Conservation (phyloP, 2,888 invertebrate genomes). For the Cephus pulcher region DNA sequence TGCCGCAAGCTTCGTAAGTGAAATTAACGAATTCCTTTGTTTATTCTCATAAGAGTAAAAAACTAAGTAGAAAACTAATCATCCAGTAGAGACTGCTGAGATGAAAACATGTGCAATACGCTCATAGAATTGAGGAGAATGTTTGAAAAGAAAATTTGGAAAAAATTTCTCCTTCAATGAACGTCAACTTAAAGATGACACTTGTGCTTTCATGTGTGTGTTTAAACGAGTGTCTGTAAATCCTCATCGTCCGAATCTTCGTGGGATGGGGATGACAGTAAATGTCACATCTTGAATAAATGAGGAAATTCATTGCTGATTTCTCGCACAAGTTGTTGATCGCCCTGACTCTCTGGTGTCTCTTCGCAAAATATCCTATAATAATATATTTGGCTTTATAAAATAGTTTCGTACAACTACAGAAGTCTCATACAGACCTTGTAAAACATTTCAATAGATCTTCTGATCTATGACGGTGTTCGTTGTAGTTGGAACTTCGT, state of each 20-base stretch:
- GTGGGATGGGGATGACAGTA: slow-evolving; percentile 45
- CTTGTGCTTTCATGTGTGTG: neutral
- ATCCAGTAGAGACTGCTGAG: neutral
- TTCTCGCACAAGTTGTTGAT: slow-evolving; percentile 82
- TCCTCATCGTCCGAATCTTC: slow-evolving; percentile 48
- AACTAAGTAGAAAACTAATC: no score
- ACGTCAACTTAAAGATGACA: neutral
- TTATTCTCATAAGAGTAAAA: no score
- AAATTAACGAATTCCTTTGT: neutral
- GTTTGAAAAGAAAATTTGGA: neutral
- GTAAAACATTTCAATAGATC: slow-evolving; percentile 88
- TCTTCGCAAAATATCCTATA: slow-evolving; percentile 87
- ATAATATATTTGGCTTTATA: slow-evolving; percentile 14
- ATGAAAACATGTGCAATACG: neutral
- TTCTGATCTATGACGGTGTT: slow-evolving; percentile 83
- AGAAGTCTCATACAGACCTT: slow-evolving; percentile 54
- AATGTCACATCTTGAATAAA: slow-evolving; percentile 64
- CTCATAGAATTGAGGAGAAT: neutral
- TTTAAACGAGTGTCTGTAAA: slow-evolving; percentile 56
- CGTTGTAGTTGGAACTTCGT: slow-evolving; percentile 83
- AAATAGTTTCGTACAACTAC: slow-evolving; percentile 8
- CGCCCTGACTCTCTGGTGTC: slow-evolving; percentile 77
- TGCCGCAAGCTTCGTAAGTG: neutral
- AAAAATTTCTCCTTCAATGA: neutral
- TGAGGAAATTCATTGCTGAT: slow-evolving; percentile 89